phyloP scores from a whole-genome alignment of 2,797 vertebrate genomes.

The Pseudochirops corinnae region DNA sequence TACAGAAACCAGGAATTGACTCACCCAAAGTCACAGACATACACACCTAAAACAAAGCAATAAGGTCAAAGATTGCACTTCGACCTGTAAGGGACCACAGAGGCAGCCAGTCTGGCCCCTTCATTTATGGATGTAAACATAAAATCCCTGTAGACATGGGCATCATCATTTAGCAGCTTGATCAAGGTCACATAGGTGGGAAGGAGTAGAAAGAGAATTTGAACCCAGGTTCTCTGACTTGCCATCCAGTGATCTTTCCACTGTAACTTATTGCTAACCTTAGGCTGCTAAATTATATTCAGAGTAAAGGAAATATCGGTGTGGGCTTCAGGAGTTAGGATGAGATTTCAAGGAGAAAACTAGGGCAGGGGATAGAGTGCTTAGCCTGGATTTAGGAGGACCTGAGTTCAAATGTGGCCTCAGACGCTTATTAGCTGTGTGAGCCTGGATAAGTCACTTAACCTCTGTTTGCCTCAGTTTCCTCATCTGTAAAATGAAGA shows the following conservation, averaged over 20 bases:
- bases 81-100: neutral
- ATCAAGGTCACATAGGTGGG: too few species aligned
- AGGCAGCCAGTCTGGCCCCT: neutral
- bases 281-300: neutral
- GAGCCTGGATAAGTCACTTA: neutral
- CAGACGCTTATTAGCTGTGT: neutral
- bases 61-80: neutral
- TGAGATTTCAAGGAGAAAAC: neutral
- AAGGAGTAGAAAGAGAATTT: neutral
- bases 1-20: neutral
- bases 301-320: neutral
- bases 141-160: neutral
- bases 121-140: neutral
- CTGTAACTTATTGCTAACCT: neutral
- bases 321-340: neutral
- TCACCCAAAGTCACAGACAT: neutral
- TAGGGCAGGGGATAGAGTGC: neutral
- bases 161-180: neutral
- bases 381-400: neutral
- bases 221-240: neutral
- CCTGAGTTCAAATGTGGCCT: neutral
- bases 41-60: neutral
- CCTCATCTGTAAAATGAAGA: neutral
- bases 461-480: neutral
- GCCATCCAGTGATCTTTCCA: neutral